Conservation (phyloP, 2,797 vertebrate species). For the Cyclopterus lumpus region DNA sequence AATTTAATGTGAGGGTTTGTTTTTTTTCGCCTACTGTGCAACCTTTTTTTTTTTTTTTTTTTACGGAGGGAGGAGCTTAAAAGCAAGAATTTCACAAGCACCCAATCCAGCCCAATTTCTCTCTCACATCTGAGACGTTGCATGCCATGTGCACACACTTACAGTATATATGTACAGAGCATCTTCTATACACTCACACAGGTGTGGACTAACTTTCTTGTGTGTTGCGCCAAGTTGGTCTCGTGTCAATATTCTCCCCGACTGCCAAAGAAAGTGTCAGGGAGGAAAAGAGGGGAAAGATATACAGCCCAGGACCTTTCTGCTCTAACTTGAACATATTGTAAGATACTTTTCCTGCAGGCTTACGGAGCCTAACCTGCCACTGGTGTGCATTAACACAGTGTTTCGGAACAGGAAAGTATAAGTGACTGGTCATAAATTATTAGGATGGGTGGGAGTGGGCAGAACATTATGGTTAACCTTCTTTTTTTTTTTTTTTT, state of each 20-base stretch:
- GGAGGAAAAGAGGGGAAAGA: slow-evolving; percentile 44
- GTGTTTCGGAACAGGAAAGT: background rate
- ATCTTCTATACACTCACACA: slow-evolving; percentile 58
- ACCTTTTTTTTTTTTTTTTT: slow-evolving; percentile 44
- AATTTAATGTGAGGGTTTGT: slow-evolving; percentile 32
- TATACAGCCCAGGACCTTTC: slow-evolving; percentile 15
- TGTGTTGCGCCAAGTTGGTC: slow-evolving; percentile 45
- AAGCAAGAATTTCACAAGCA: slow-evolving; percentile 78
- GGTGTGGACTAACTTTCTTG: slow-evolving; percentile 61
- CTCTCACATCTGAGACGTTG: slow-evolving; percentile 51
- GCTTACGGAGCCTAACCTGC: background rate
- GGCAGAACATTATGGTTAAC: background rate
- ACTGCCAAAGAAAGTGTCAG: slow-evolving; percentile 59
- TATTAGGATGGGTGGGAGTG: background rate
- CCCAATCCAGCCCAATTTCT: slow-evolving; percentile 51
- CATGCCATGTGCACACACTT: slow-evolving; percentile 50
- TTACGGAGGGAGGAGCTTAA: slow-evolving; percentile 54
- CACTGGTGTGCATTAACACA: background rate
- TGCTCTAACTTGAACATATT: slow-evolving; percentile 31
- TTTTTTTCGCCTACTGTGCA: slow-evolving; percentile 44
- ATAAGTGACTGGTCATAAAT: background rate
- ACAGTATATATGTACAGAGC: slow-evolving; percentile 54
- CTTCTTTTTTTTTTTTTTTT: background rate
- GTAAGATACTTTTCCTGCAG: slow-evolving; percentile 9
- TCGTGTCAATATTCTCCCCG: slow-evolving; percentile 51